Conservation (phyloP, 2,113 vertebrate species). For the Henicopernis longicauda region DNA sequence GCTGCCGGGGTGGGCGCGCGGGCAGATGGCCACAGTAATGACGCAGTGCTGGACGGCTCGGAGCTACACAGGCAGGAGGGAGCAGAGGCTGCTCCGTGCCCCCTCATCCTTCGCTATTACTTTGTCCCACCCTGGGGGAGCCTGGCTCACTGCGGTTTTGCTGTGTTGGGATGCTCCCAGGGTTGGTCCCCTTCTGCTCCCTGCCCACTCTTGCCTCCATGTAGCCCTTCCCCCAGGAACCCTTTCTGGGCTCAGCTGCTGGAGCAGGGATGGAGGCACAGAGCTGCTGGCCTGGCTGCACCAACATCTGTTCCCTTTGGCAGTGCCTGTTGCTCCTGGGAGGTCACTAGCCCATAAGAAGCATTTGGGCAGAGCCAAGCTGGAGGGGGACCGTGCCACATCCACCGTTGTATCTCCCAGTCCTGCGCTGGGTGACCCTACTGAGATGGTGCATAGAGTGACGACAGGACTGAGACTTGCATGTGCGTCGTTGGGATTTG, state of each 20-base stretch:
- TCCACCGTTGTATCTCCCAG: fast-evolving
- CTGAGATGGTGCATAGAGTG: not conserved
- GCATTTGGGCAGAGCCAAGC: not conserved
- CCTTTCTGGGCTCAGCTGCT: not conserved
- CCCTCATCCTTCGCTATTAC: not conserved
- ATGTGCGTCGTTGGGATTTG: fast-evolving
- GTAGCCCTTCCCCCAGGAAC: not conserved
- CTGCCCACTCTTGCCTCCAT: not conserved
- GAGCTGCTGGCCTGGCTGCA: not conserved
- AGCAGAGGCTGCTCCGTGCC: not conserved
- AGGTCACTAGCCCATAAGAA: not conserved
- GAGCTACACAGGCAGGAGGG: not conserved
- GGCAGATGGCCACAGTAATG: not conserved
- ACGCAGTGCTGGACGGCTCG: not conserved
- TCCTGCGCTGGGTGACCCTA: not conserved
- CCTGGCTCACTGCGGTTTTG: not conserved
- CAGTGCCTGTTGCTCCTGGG: not conserved
- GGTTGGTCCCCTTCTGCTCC: not conserved
- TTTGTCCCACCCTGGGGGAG: not conserved
- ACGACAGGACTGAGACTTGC: not conserved
- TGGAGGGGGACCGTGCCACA: not conserved
- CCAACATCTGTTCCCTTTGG: not conserved
- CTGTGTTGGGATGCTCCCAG: not conserved
- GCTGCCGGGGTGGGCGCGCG: fast-evolving
- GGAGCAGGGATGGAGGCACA: not conserved